phyloP scores from a whole-genome alignment of 2,888 invertebrate genomes.

The Koerneria pararmatus region DNA sequence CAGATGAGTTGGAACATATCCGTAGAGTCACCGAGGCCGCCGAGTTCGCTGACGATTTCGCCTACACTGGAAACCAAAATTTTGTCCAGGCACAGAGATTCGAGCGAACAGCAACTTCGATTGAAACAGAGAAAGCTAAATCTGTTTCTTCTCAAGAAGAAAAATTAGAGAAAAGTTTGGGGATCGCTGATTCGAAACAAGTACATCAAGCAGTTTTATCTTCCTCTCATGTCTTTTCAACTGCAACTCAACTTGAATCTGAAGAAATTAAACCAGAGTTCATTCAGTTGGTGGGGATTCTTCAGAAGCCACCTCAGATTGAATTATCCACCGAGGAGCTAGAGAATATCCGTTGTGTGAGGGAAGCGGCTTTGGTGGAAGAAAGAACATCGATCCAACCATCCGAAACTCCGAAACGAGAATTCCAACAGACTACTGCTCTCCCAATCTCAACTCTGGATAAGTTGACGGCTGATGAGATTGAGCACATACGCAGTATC shows the following conservation, averaged over 20 bases:
- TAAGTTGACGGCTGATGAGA: conserved; percentile 43
- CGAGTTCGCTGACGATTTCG: conserved; percentile 9
- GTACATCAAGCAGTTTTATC: too few species aligned
- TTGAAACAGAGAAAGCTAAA: too few species aligned
- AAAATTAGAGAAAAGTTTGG: too few species aligned
- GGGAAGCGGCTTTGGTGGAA: conserved; percentile 28
- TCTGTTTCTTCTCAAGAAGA: too few species aligned
- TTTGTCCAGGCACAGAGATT: too few species aligned
- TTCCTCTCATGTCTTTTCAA: too few species aligned
- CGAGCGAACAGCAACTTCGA: too few species aligned
- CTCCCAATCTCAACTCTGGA: conserved; percentile 21
- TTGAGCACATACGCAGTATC: conserved; percentile 48
- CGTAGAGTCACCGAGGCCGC: conserved; percentile 23
- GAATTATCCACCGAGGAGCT: conserved; percentile 37
- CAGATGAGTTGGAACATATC: conserved; percentile 28
- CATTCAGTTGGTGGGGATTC: too few species aligned
- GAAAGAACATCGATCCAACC: conserved; percentile 10
- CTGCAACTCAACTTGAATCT: too few species aligned
- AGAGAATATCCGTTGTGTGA: conserved; percentile 34
- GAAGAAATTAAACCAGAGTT: too few species aligned
- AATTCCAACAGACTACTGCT: conserved; percentile 4
- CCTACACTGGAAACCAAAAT: too few species aligned
- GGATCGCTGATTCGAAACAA: too few species aligned
- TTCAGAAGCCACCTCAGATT: not conserved
- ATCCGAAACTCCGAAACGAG: conserved; percentile 17